Evolutionary conservation across 2,888 invertebrate species (phyloP).

Genomic region (Acronicta psi): DNA sequence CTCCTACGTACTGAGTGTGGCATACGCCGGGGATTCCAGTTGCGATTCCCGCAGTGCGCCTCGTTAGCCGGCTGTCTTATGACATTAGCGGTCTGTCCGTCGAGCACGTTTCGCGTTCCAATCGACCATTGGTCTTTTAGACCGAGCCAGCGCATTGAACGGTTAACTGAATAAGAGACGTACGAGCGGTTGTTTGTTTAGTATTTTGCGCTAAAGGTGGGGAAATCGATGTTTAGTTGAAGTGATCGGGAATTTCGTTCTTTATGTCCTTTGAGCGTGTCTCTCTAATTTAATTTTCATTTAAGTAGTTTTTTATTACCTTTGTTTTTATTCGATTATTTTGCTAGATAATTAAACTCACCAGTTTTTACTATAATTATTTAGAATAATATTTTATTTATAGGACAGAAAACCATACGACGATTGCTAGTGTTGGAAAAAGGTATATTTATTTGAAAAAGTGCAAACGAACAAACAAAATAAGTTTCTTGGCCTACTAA

Average conservation of each 20-base stretch:
- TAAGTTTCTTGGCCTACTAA: no score
- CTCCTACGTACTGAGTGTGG: conserved; percentile 29
- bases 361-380: no score
- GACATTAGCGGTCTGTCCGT: conserved; percentile 74
- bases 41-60: conserved; percentile 68
- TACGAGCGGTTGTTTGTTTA: conserved; percentile 20
- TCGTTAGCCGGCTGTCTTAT: conserved; percentile 79
- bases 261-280: no score
- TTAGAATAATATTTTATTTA: no score
- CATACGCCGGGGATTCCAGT: conserved; percentile 51
- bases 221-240: conserved; percentile 7
- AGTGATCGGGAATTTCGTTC: conserved; percentile 4
- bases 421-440: no score
- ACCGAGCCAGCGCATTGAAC: conserved; percentile 50
- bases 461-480: no score
- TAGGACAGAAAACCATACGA: no score
- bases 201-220: conserved; percentile 11
- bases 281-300: no score
- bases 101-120: conserved; percentile 53
- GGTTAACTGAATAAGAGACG: conserved; percentile 46
- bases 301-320: no score
- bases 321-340: no score
- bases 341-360: no score
- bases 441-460: no score
- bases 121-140: conserved; percentile 53